Conservation (phyloP, 1,140 invertebrate genomes). For the Vanessa tameamea region DNA sequence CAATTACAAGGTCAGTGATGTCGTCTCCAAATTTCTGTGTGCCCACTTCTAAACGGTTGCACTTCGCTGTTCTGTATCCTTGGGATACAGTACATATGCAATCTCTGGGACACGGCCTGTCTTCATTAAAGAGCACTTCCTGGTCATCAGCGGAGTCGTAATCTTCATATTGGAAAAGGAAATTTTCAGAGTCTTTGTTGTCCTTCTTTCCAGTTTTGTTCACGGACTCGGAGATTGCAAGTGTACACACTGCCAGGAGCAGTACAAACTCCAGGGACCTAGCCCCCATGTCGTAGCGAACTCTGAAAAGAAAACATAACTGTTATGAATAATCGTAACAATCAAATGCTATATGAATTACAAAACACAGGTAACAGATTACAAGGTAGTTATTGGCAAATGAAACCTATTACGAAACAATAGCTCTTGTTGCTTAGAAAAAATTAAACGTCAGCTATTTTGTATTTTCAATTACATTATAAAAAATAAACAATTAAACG, state of each 20-base stretch:
- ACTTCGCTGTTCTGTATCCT: slow-evolving; percentile 75
- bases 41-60: slow-evolving; percentile 80
- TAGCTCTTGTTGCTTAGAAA: slow-evolving; percentile 5
- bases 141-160: slow-evolving; percentile 68
- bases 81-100: slow-evolving; percentile 76
- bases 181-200: slow-evolving; percentile 59
- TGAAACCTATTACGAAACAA: slow-evolving; percentile 19
- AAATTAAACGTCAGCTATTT: too few relatives aligned
- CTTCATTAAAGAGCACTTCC: slow-evolving; percentile 75
- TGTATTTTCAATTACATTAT: neutral
- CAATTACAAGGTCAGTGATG: slow-evolving; percentile 82
- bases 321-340: neutral
- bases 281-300: slow-evolving; percentile 74
- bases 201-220: slow-evolving; percentile 65
- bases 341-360: slow-evolving; percentile 7
- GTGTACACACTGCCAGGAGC: slow-evolving; percentile 73
- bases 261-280: slow-evolving; percentile 76
- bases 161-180: slow-evolving; percentile 67
- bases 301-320: slow-evolving; percentile 68
- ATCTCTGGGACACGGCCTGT: slow-evolving; percentile 77
- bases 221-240: slow-evolving; percentile 59
- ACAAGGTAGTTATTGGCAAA: neutral
- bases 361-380: neutral
- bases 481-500: neutral
- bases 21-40: slow-evolving; percentile 82